A percentile compares a stretch with the other conserved stretches of the same genome.
These are phyloP conservation scores for Patella depressa DNA, from an alignment of 2,888 invertebrate genomes.

Conservation along the genomic window DNA sequence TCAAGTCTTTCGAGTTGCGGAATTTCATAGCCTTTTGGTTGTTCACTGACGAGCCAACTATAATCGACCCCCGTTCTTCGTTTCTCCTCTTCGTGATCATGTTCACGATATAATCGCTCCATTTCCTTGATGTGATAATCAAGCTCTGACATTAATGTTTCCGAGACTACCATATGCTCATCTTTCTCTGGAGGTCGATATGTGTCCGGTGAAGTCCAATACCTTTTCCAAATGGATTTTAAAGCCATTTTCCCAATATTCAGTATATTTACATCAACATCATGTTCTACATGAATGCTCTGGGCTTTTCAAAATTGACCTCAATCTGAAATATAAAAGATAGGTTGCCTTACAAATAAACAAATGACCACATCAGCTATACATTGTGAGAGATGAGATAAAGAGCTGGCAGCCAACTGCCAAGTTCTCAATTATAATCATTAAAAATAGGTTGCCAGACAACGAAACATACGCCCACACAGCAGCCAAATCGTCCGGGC, in stretches of 20 bases:
- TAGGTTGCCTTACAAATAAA: too few species aligned
- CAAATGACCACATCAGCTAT: too few species aligned
- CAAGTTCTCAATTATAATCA: too few species aligned
- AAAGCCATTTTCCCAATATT: constrained; percentile 19
- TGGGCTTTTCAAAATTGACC: too few species aligned
- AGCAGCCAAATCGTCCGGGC: too few species aligned
- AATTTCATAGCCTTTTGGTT: constrained; percentile 58
- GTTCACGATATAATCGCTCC: constrained; percentile 47
- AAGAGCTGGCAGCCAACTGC: too few species aligned
- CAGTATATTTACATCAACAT: too few species aligned
- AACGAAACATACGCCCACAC: too few species aligned
- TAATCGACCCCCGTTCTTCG: constrained; percentile 63
- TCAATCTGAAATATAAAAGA: too few species aligned
- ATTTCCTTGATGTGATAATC: constrained; percentile 58
- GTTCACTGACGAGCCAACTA: constrained; percentile 63
- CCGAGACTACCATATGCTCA: constrained; percentile 50
- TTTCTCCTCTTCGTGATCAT: constrained; percentile 51
- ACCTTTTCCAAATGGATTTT: constrained; percentile 47
- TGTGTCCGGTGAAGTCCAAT: constrained; percentile 40
- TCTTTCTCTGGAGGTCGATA: constrained; percentile 48
- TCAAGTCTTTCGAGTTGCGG: constrained; percentile 66
- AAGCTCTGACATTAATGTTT: constrained; percentile 59
- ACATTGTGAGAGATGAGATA: too few species aligned
- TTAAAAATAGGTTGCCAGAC: too few species aligned
- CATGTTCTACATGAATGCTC: too few species aligned